A percentile compares a stretch with the other conserved stretches of the same genome.
phyloP scores from a whole-genome alignment of 2,888 invertebrate species.

The Uropetala carovei region DNA sequence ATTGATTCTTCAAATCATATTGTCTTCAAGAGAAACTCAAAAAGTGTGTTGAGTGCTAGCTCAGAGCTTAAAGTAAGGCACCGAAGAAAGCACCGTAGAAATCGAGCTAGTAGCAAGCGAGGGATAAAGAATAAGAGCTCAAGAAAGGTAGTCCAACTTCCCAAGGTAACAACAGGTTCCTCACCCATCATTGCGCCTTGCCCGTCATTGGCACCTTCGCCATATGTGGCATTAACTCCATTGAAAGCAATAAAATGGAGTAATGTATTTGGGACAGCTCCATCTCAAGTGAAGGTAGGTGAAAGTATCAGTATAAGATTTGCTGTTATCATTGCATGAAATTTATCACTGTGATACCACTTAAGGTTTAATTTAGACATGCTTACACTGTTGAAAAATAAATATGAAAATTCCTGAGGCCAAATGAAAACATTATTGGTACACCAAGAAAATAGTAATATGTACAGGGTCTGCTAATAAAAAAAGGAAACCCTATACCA shows the following conservation, averaged over 20 bases:
- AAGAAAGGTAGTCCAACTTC: background rate
- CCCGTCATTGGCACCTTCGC: conserved; percentile 35
- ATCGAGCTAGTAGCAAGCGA: background rate
- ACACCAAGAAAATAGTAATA: too few species aligned
- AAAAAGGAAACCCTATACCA: too few species aligned
- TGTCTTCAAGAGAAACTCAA: conserved; percentile 42
- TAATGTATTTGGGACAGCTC: background rate
- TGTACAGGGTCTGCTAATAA: too few species aligned
- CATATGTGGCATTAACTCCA: conserved; percentile 46
- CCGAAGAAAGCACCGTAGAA: conserved; percentile 43
- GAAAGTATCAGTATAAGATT: background rate
- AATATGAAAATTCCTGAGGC: too few species aligned
- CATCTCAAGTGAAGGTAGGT: conserved; percentile 45
- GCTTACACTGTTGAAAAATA: too few species aligned
- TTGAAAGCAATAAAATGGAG: conserved; percentile 42
- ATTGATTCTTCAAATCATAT: conserved; percentile 18
- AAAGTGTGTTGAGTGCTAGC: conserved; percentile 23
- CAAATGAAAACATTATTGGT: too few species aligned
- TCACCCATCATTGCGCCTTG: conserved; percentile 33
- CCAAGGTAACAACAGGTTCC: background rate
- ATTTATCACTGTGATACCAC: too few species aligned
- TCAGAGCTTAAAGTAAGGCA: conserved; percentile 57
- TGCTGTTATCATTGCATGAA: background rate
- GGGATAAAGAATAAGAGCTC: background rate
- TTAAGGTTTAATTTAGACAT: too few species aligned